Conservation (phyloP, 2,888 invertebrate genomes). For the Drosophila melanosoma region DNA sequence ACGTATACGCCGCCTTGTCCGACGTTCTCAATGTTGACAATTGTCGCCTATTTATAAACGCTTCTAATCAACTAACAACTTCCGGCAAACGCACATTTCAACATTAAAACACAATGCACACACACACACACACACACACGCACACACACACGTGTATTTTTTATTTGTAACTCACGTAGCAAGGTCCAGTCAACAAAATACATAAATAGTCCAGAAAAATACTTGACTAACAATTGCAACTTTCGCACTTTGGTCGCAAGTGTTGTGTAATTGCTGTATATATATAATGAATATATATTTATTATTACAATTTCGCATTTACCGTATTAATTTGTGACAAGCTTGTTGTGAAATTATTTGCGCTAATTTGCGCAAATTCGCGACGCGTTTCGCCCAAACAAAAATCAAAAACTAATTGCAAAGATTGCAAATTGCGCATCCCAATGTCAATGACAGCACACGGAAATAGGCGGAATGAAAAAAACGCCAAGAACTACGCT, state of each 20-base stretch:
- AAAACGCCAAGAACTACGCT: constrained; percentile 30
- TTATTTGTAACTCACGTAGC: constrained; percentile 23
- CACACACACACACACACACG: constrained; percentile 4
- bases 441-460: constrained; percentile 72
- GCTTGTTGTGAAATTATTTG: constrained; percentile 28
- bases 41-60: constrained; percentile 60
- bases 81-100: constrained; percentile 73
- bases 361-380: constrained; percentile 39
- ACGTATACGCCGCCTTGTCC: constrained; percentile 64
- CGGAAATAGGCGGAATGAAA: constrained; percentile 22
- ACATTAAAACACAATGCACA: constrained; percentile 48
- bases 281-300: neutral
- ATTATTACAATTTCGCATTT: constrained; percentile 29
- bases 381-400: constrained; percentile 63
- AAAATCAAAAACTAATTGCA: constrained; percentile 67
- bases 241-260: neutral
- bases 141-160: neutral
- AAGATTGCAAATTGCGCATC: constrained; percentile 50
- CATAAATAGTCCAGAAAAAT: constrained; percentile 1
- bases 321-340: constrained; percentile 48
- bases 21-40: constrained; percentile 35
- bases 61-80: constrained; percentile 63
- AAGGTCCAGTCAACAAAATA: constrained; percentile 18
- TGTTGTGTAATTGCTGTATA: constrained; percentile 19
- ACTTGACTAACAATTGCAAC: constrained; percentile 8